Evolutionary conservation across 2,888 invertebrate genomes (phyloP), one percentile per base, ranked within the genome.

Genomic region (Amphipoea lucens): DNA sequence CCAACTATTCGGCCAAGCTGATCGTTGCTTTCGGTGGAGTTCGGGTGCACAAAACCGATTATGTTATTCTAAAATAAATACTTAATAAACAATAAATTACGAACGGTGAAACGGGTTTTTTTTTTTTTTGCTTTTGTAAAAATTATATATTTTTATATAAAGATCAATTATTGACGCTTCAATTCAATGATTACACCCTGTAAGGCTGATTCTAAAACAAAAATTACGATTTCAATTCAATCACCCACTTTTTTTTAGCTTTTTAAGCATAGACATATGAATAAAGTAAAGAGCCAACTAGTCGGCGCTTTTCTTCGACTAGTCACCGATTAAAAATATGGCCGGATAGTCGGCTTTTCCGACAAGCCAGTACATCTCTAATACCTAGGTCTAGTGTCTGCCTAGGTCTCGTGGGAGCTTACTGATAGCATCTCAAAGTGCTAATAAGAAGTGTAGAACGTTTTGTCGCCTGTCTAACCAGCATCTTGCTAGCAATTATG

Each of bases 341-440:
- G 51, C 36, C 17, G 60, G 17, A n/a, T 40, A 71, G 3, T 40
- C 40, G 11, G 5, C n/a, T 11, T 36, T 51, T 1, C 9, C 51
- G 7, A 12, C 11, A 17, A 40, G 6, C 17, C n/a, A 11, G 40
- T 71, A 71, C 71, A 71, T 60, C 71, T 40, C 71, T 42, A 76
- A 63, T 57, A 71, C 40, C 45, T 60, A 78, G 9, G 36, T 70
- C 29, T 29, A 29, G 29, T 29, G 29, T 29, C 11, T 70, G 12
- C 70, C 20, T 82, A 82, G 63, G 60, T 48, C 74, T 86, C 83
- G 83, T 82, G 84, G 36, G 86, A 84, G 63, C n/a, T 23, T 6
- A 23, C 29, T 51, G 86, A 86, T 84, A 82, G 29, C 40, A 83
- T 84, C 83, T 68, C 9, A 7, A 42, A 69, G n/a, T 11, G 68